A percentile compares a stretch with the other conserved stretches of the same genome.
phyloP scores from a whole-genome alignment of 2,113 vertebrate species.

The Anthoscopus minutus region DNA sequence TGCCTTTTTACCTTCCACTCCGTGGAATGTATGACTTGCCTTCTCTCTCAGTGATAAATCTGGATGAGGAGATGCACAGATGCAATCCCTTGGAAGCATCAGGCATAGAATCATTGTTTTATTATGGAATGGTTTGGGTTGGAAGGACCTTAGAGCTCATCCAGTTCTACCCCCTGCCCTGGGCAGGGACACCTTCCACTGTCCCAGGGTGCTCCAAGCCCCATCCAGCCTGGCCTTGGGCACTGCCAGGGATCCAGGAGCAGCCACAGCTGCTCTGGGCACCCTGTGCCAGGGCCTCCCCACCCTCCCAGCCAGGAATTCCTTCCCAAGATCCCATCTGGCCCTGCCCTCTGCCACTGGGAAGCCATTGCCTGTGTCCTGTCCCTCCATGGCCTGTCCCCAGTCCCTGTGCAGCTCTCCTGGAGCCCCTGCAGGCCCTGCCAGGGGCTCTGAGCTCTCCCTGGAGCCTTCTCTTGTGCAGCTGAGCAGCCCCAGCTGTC shows the following conservation, averaged over 20 bases:
- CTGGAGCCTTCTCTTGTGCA: neutral
- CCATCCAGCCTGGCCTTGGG: fast-evolving
- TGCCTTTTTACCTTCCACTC: neutral
- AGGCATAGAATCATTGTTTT: neutral
- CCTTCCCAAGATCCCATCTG: neutral
- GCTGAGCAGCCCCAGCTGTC: neutral
- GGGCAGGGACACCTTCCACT: neutral
- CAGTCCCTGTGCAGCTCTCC: neutral
- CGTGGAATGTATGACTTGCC: too few relatives aligned
- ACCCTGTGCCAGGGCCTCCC: neutral
- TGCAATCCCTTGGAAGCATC: neutral
- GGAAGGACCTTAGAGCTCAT: neutral
- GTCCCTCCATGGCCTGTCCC: neutral
- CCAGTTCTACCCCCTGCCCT: fast-evolving
- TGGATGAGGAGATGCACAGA: neutral
- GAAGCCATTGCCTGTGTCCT: neutral
- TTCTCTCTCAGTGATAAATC: too few relatives aligned
- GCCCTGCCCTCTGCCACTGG: too few relatives aligned
- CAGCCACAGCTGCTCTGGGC: neutral
- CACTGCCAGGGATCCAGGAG: neutral
- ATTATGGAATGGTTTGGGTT: neutral
- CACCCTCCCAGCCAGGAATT: neutral
- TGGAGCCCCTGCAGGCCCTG: neutral
- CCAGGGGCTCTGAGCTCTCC: neutral
- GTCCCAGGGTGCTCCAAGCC: fast-evolving